Percentiles rank a stretch among this genome's conserved stretches.
Evolutionary conservation across 2,888 invertebrate genomes (phyloP).

Genomic region (Caenorhabditis macrosperma): DNA sequence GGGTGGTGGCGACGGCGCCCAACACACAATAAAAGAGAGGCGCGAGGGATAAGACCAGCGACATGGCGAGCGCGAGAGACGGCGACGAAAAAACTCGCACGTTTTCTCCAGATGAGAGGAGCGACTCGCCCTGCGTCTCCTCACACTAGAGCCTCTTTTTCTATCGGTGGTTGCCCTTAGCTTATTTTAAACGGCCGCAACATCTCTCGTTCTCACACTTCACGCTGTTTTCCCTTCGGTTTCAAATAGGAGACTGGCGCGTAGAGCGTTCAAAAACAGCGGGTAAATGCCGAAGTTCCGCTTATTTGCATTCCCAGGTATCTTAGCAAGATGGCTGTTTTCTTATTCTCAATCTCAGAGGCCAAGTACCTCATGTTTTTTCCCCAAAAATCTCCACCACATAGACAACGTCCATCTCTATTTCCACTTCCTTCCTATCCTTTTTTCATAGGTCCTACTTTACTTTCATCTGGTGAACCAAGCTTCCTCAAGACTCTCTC

Average conservation of each 20-base stretch:
- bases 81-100: neutral
- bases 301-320: too few species aligned
- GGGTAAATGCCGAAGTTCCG: too few species aligned
- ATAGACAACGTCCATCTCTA: too few species aligned
- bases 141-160: neutral
- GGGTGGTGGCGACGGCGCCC: neutral
- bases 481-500: too few species aligned
- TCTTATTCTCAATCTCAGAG: too few species aligned
- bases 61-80: neutral
- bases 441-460: too few species aligned
- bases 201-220: neutral
- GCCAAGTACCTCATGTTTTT: too few species aligned
- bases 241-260: neutral
- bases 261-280: neutral
- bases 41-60: neutral
- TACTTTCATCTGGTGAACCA: too few species aligned
- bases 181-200: neutral
- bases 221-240: neutral
- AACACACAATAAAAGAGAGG: neutral
- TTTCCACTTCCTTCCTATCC: too few species aligned
- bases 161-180: neutral
- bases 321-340: too few species aligned
- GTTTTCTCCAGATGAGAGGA: slow-evolving; percentile 1
- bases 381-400: too few species aligned
- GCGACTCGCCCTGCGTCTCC: neutral